Evolutionary conservation across 2,888 invertebrate species (phyloP).

Genomic region (Cheilosia impressa): DNA sequence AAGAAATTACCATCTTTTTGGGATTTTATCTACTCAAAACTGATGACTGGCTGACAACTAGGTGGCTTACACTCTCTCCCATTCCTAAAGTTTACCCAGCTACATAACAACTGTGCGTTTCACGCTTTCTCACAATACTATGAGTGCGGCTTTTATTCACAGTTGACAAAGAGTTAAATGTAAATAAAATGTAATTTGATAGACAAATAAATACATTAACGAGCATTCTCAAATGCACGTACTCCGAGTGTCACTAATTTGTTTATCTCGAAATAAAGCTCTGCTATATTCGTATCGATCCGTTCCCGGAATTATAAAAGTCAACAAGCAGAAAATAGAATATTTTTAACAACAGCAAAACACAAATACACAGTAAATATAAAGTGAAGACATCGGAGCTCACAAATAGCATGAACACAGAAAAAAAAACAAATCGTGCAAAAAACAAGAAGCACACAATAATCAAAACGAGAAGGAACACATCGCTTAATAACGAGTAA

Average conservation of each 20-base stretch:
- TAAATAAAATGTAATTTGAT: too few species aligned
- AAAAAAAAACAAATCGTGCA: slow-evolving; percentile 6
- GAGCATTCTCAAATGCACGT: background rate
- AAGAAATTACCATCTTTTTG: too few species aligned
- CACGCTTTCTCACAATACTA: too few species aligned
- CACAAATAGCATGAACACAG: slow-evolving; percentile 5
- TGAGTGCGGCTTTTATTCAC: too few species aligned
- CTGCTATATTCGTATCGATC: slow-evolving; percentile 37
- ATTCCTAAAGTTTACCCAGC: too few species aligned
- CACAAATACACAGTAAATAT: background rate
- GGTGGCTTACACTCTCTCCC: too few species aligned
- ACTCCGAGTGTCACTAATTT: background rate
- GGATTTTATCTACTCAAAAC: too few species aligned
- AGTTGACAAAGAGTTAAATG: too few species aligned
- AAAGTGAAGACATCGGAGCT: background rate
- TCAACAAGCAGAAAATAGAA: background rate
- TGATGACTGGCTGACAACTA: too few species aligned
- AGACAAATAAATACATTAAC: too few species aligned
- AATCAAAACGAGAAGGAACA: background rate
- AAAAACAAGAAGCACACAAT: background rate
- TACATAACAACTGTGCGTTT: too few species aligned
- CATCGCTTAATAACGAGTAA: background rate
- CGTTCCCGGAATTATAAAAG: slow-evolving; percentile 23
- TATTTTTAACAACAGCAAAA: background rate
- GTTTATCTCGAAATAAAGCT: slow-evolving; percentile 3